Conservation (phyloP, 2,888 invertebrate species). For the Drosophila nigricruria region DNA sequence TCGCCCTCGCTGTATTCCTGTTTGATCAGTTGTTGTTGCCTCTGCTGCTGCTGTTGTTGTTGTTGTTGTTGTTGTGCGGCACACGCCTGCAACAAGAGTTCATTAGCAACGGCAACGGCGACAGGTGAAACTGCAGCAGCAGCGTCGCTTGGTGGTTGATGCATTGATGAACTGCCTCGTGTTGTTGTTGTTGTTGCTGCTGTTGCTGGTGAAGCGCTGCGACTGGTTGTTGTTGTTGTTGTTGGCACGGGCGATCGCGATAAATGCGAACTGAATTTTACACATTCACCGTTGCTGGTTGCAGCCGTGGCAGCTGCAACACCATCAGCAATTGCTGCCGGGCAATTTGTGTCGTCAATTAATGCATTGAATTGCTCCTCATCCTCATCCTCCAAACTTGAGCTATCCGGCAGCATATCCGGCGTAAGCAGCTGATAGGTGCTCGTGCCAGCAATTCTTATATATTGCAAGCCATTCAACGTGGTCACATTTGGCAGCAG, state of each 20-base stretch:
- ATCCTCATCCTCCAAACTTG: constrained; percentile 86
- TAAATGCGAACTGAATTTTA: constrained; percentile 67
- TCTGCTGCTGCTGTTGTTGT: constrained; percentile 27
- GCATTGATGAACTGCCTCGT: constrained; percentile 64
- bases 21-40: constrained; percentile 62
- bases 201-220: constrained; percentile 48
- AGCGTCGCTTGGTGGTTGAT: constrained; percentile 59
- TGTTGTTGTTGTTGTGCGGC: constrained; percentile 71
- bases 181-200: constrained; percentile 32
- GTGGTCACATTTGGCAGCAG: constrained; percentile 85
- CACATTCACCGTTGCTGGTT: constrained; percentile 67
- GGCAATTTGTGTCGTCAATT: constrained; percentile 83
- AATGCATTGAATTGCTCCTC: constrained; percentile 85
- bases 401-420: constrained; percentile 85
- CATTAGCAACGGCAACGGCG: constrained; percentile 78
- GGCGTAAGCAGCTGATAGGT: constrained; percentile 88
- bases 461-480: constrained; percentile 86
- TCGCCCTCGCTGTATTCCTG: constrained; percentile 69
- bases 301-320: constrained; percentile 29
- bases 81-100: constrained; percentile 83
- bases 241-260: constrained; percentile 80
- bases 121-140: constrained; percentile 82
- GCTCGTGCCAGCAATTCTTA: constrained; percentile 87
- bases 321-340: constrained; percentile 83
- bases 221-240: constrained; percentile 46